Base-by-base conservation (phyloP, 2,888 invertebrate genomes). In the Helicoverpa assulta region DNA sequence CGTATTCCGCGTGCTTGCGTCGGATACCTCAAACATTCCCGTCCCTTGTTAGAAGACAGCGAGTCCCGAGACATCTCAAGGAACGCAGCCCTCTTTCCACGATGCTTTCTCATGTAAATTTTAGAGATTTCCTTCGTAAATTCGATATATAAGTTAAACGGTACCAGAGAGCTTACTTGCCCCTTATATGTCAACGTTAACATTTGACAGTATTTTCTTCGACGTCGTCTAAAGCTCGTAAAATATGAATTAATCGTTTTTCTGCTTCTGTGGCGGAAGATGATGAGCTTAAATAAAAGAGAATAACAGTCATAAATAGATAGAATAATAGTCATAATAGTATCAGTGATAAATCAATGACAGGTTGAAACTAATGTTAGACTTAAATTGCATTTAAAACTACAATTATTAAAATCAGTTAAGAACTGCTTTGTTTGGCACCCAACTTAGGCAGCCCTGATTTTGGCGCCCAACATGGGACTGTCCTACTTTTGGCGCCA, bases 71-170 rank as follows among this genome's bases (percentile, higher is more conserved):
- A 84, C 87, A 83, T 88, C 86, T 83, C 75, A 74, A 80, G 83
- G 85, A 88, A 87, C 88, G 88, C 85, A 79, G 88, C 85, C 85
- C 88, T 86, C 90, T 88, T 89, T 87, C 88, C 81, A 76, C 85
- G 85, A 71, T 76, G 89, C 90, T 93, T 94, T 94, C 91, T 93
- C 90, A 94, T 94, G 93, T 92, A 94, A 93, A 94, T 94, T 90
- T 91, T 84, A 77, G 83, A 91, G 93, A 93, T 94, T 93, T 93
- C 88, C 88, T 89, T 87, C 87, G 83, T 85, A 89, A 93, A 91
- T 89, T 91, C 90, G 88, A 92, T 91, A 89, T 92, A 90, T 89
- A 92, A 92, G 89, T 92, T 91, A 91, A 92, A 91, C 90, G 86
- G 80, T 83, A 82, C 81, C 77, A 79, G 72, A 76, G 82, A 85